A percentile compares a stretch with the other conserved stretches of the same genome.
Conservation (phyloP, 2,113 vertebrate species). For the Aptenodytes patagonicus region DNA sequence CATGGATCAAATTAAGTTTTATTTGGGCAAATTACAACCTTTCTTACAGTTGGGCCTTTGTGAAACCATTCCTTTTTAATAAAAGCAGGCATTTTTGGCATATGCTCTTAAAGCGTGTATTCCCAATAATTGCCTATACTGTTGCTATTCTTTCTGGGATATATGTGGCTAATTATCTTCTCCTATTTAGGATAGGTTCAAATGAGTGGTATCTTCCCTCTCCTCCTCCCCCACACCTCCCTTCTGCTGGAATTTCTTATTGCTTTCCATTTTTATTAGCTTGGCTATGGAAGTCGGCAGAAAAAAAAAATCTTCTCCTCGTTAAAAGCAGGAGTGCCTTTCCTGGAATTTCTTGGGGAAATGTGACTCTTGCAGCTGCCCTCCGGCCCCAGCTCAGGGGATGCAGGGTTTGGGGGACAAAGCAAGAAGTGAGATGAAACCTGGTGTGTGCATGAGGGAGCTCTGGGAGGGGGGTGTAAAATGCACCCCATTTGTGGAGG, state of each 20-base stretch:
- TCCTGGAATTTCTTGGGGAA: conserved; percentile 74
- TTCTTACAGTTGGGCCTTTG: conserved; percentile 84
- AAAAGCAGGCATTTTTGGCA: conserved; percentile 78
- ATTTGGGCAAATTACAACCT: conserved; percentile 85
- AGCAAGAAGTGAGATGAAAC: neutral
- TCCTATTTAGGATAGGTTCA: conserved; percentile 1
- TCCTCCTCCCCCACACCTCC: neutral
- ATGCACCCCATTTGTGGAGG: neutral
- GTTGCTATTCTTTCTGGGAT: neutral
- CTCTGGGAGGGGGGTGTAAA: neutral
- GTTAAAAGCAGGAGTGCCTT: conserved; percentile 59
- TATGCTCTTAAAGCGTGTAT: conserved; percentile 66
- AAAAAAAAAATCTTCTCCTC: neutral
- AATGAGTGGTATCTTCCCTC: conserved; percentile 1
- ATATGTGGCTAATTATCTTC: conserved; percentile 33
- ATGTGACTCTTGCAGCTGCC: conserved; percentile 49
- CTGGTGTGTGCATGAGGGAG: neutral
- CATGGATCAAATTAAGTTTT: conserved; percentile 89
- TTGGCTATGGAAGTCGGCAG: conserved; percentile 56
- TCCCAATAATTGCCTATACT: conserved; percentile 34
- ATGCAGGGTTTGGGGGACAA: neutral
- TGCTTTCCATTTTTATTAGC: conserved; percentile 50
- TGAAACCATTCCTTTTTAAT: conserved; percentile 85
- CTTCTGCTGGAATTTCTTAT: conserved; percentile 28
- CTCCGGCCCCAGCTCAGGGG: neutral